These are phyloP conservation scores for Heliconius sara DNA, from an alignment of 2,888 invertebrate genomes.

Conservation along the genomic window DNA sequence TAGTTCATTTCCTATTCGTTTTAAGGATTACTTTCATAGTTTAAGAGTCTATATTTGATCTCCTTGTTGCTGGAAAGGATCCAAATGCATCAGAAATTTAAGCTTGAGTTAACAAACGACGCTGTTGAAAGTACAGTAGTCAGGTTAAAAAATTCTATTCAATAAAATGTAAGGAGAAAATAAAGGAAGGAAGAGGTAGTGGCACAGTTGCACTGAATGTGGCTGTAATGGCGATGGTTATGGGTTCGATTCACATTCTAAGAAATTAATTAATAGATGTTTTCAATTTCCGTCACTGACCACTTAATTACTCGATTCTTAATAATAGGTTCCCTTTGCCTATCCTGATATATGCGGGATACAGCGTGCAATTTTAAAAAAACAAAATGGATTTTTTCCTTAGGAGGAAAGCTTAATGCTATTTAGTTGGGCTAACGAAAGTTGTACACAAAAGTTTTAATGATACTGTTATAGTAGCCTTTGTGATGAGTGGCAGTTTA, in stretches of 20 bases:
- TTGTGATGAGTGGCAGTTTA: slow-evolving; percentile 8
- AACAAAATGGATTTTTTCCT: slow-evolving; percentile 29
- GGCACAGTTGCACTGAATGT: background rate
- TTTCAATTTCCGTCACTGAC: background rate
- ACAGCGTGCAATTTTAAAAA: background rate
- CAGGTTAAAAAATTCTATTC: slow-evolving; percentile 34
- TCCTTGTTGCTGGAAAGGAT: slow-evolving; percentile 49
- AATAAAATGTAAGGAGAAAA: slow-evolving; percentile 15
- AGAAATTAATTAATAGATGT: background rate
- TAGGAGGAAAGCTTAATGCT: slow-evolving; percentile 10
- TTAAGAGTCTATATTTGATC: slow-evolving; percentile 41
- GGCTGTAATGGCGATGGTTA: background rate
- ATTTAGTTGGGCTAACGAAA: slow-evolving; percentile 13
- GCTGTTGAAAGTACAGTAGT: slow-evolving; percentile 45
- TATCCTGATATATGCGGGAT: background rate
- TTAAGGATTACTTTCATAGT: slow-evolving; percentile 16
- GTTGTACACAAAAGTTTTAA: slow-evolving; percentile 15
- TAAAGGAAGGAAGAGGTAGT: background rate
- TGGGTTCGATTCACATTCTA: background rate
- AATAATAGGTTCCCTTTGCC: background rate
- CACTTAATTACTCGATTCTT: background rate
- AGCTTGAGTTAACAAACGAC: slow-evolving; percentile 52
- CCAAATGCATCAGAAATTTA: slow-evolving; percentile 56
- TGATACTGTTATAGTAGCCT: slow-evolving; percentile 17
- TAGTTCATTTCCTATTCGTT: slow-evolving; percentile 18